Evolutionary conservation across 2,797 vertebrate genomes (phyloP).

Genomic region (Melanotaenia maccullochi): DNA sequence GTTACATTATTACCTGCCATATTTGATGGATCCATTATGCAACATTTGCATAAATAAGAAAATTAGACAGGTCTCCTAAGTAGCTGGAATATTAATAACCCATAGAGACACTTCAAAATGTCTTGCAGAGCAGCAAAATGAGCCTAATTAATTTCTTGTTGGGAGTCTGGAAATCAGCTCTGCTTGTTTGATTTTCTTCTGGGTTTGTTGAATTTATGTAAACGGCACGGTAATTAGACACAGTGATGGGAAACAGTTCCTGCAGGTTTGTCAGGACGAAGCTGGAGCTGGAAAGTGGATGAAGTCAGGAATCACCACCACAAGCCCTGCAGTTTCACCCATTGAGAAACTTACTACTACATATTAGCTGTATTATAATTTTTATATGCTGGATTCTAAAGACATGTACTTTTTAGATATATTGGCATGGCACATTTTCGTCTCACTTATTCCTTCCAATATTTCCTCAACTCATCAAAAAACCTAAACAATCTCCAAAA

Average conservation of each 20-base stretch:
- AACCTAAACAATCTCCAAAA: neutral
- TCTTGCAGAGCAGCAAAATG: slow-evolving; percentile 36
- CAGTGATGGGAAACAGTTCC: slow-evolving; percentile 41
- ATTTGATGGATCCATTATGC: neutral
- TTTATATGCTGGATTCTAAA: neutral
- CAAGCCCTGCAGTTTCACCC: slow-evolving; percentile 29
- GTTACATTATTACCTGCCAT: slow-evolving; percentile 16
- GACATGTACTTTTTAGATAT: neutral
- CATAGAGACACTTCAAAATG: slow-evolving; percentile 15
- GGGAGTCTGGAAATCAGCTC: slow-evolving; percentile 23
- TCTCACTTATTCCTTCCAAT: neutral
- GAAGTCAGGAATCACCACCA: neutral
- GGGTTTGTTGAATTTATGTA: slow-evolving; percentile 30
- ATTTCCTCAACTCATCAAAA: neutral
- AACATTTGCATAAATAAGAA: slow-evolving; percentile 15
- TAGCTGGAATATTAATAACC: slow-evolving; percentile 16
- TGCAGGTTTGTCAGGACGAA: slow-evolving; percentile 40
- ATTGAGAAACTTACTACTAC: neutral
- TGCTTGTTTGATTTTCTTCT: slow-evolving; percentile 31
- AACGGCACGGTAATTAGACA: slow-evolving; percentile 20
- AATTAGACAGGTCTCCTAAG: slow-evolving; percentile 14
- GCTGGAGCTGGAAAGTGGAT: slow-evolving; percentile 16
- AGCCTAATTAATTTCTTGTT: slow-evolving; percentile 26
- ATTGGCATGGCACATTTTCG: neutral
- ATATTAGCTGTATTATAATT: neutral